Evolutionary conservation across 2,797 vertebrate species (phyloP).

Genomic region (Micropoecilia bifurca): DNA sequence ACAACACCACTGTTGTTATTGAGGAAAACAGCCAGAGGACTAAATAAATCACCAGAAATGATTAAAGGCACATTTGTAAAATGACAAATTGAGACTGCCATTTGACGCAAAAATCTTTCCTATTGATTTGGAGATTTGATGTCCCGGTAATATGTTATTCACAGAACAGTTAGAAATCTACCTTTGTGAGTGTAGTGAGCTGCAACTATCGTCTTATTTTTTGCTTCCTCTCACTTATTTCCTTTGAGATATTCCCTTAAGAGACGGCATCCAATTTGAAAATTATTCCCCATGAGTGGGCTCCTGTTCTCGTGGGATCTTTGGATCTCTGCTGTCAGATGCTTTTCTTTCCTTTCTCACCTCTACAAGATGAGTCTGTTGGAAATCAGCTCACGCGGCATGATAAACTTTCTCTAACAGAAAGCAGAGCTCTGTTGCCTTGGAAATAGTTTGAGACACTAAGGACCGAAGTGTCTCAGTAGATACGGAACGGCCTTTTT

Average conservation of each 20-base stretch:
- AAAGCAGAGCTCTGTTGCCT: slow-evolving; percentile 20
- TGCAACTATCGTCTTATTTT: slow-evolving; percentile 16
- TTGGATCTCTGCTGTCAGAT: slow-evolving; percentile 55
- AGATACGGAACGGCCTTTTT: not conserved
- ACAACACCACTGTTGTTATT: slow-evolving; percentile 46
- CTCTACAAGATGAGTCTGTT: slow-evolving; percentile 53
- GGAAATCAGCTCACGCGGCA: slow-evolving; percentile 54
- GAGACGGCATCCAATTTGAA: slow-evolving; percentile 68
- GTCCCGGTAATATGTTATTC: slow-evolving; percentile 33
- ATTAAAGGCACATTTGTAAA: slow-evolving; percentile 34
- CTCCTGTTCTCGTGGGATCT: slow-evolving; percentile 65
- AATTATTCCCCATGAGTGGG: slow-evolving; percentile 71
- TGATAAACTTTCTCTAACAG: slow-evolving; percentile 25
- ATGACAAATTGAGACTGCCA: slow-evolving; percentile 35
- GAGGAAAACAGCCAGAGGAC: slow-evolving; percentile 30
- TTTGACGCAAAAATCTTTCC: slow-evolving; percentile 40
- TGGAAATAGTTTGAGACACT: slow-evolving; percentile 23
- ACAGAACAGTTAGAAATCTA: slow-evolving; percentile 27
- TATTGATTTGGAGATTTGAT: slow-evolving; percentile 49
- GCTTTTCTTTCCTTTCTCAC: slow-evolving; percentile 41
- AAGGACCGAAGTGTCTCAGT: not conserved
- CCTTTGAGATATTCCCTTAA: slow-evolving; percentile 58
- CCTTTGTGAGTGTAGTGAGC: slow-evolving; percentile 4
- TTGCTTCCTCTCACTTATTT: slow-evolving; percentile 32
- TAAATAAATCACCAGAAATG: slow-evolving; percentile 48